Base-by-base conservation (phyloP, 2,888 invertebrate genomes). In the Pherbina coryleti region DNA sequence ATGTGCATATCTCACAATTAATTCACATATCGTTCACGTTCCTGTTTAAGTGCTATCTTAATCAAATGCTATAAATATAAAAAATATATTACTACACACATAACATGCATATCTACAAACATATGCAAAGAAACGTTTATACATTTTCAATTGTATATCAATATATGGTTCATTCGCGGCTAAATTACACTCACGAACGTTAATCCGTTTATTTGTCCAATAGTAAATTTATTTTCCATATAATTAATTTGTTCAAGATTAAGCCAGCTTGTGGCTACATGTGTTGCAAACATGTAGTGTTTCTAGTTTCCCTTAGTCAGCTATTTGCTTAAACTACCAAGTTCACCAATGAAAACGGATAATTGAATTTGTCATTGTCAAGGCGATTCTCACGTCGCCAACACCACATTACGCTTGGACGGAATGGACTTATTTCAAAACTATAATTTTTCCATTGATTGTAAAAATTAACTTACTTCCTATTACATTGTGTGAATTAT, bases 361-460 rank as follows among this genome's bases (percentile, higher is more conserved):
- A 19, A 19, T 67, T n/a, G 2, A 34, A 37, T n/a, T 66, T 17
- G 67, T 67, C 67, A 67, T 67, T 67, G 67, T 44, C 67, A 67
- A 67, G 67, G 67, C 37, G 22, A 44, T 44, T 67, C 19, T 37
- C 44, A 37, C 67, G 44, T 5, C 37, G 67, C 9, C 9, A 67
- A 19, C 67, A 67, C 44, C 67, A 37, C 22, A 60, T 22, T 44
- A 44, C 11, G 14, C 11, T 14, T 11, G 3, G 44, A 1, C 14
- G 11, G 55, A 55, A 22, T 55, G 55, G 17, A 55, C 11, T 55
- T 22, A 55, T 9, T 55, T 55, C 14, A 28, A 22, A 28, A 28
- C 8, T 1, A 25, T 11, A 22, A 3, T 22, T 9, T 14, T 19
- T 11, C 11, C 25, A 60, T 7, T 25, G 9, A 60, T 60, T 25